Percentiles rank a stretch among this genome's conserved stretches.
These are phyloP conservation scores for Rhysida immarginata DNA, from an alignment of 1,140 invertebrate genomes.

Conservation along the genomic window DNA sequence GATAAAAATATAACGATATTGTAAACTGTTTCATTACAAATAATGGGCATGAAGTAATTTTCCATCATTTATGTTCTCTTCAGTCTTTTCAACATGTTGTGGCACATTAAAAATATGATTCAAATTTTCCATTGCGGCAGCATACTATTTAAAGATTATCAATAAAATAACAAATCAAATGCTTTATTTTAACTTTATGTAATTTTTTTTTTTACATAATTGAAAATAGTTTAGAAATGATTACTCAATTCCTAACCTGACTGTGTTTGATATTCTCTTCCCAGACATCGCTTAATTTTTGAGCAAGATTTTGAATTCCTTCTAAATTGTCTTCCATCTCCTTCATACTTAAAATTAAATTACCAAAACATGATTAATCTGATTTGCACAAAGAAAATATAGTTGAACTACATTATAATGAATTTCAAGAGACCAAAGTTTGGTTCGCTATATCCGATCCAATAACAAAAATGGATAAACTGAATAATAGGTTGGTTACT, in stretches of 20 bases:
- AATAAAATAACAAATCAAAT: constrained; percentile 5
- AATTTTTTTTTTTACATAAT: neutral
- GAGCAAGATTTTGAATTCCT: constrained; percentile 50
- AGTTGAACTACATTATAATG: too few relatives aligned
- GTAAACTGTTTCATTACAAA: too few relatives aligned
- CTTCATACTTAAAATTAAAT: constrained; percentile 37
- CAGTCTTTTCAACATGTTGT: constrained; percentile 87
- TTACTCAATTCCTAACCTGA: constrained; percentile 25
- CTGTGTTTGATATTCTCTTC: constrained; percentile 81
- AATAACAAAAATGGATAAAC: too few relatives aligned
- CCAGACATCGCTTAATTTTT: constrained; percentile 63
- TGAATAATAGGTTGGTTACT: too few relatives aligned
- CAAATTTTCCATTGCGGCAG: constrained; percentile 92
- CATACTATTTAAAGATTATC: constrained; percentile 55
- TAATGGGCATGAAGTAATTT: constrained; percentile 89
- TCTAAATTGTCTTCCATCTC: constrained; percentile 46
- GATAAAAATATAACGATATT: too few relatives aligned
- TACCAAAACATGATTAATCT: too few relatives aligned
- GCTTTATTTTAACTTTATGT: neutral
- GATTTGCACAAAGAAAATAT: too few relatives aligned
- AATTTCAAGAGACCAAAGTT: too few relatives aligned
- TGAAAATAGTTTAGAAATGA: neutral
- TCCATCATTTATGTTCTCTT: constrained; percentile 84
- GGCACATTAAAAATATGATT: constrained; percentile 97
- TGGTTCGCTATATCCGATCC: too few relatives aligned